phyloP scores from a whole-genome alignment of 92 coral and sea anemone genomes.

The Palythoa grandiflora region DNA sequence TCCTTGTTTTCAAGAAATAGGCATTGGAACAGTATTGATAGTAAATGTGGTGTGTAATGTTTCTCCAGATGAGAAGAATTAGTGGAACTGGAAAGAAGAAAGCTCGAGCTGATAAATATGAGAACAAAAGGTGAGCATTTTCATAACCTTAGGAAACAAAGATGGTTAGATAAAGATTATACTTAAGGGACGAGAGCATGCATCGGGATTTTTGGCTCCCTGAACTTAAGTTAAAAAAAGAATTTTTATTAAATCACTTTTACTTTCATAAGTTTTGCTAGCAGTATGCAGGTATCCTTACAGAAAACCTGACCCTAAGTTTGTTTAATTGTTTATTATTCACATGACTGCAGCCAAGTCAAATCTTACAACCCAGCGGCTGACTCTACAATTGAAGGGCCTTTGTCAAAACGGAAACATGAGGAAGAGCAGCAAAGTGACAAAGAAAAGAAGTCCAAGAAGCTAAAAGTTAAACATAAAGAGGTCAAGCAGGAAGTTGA shows the following conservation, averaged over 20 bases:
- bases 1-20: no score
- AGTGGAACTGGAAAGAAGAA: slow-evolving; percentile 94
- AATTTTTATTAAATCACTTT: no score
- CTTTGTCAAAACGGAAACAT: slow-evolving; percentile 85
- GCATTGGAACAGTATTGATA: no score
- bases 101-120: slow-evolving; percentile 92
- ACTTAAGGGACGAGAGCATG: no score
- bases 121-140: slow-evolving; percentile 80
- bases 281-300: no score
- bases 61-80: slow-evolving; percentile 81
- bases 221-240: no score
- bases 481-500: slow-evolving; percentile 27
- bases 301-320: no score
- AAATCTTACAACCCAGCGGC: slow-evolving; percentile 91
- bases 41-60: neutral
- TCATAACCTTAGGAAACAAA: neutral
- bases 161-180: no score
- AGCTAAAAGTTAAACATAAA: slow-evolving; percentile 59
- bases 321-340: no score
- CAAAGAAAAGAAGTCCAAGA: slow-evolving; percentile 48
- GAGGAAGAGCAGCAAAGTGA: slow-evolving; percentile 61
- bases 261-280: no score
- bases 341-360: slow-evolving; percentile 70
- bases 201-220: no score
- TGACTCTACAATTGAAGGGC: slow-evolving; percentile 86